A percentile compares a stretch with the other conserved stretches of the same genome.
These are phyloP conservation scores for Antennarius striatus DNA, from an alignment of 2,113 vertebrate species.

Conservation along the genomic window DNA sequence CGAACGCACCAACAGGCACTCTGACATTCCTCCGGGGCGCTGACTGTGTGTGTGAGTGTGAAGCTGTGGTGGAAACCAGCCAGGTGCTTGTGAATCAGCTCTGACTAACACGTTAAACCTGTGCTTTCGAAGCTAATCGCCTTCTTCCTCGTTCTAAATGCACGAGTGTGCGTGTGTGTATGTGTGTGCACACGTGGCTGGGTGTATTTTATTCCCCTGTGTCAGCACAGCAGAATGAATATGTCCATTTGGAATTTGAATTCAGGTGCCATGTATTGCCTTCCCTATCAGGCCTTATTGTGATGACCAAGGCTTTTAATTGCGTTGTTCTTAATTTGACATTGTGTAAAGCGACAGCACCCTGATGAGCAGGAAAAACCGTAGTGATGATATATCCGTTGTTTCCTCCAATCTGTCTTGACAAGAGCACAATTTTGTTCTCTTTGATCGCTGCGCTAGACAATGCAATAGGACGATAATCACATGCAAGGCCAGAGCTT, in stretches of 20 bases:
- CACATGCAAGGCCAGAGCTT: slow-evolving; percentile 51
- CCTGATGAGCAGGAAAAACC: slow-evolving; percentile 51
- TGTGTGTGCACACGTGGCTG: slow-evolving; percentile 18
- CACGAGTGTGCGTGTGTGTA: not conserved
- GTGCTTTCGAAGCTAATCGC: slow-evolving; percentile 57
- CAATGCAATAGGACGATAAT: slow-evolving; percentile 66
- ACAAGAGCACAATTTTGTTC: slow-evolving; percentile 43
- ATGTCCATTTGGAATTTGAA: no score
- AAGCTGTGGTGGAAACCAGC: slow-evolving; percentile 56
- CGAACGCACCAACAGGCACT: slow-evolving; percentile 17
- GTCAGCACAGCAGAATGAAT: slow-evolving; percentile 1
- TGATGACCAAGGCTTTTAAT: slow-evolving; percentile 52
- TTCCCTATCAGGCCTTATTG: slow-evolving; percentile 47
- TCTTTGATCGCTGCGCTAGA: slow-evolving; percentile 59
- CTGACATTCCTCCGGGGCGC: slow-evolving; percentile 47
- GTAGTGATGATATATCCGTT: slow-evolving; percentile 43
- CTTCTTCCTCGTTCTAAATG: slow-evolving; percentile 49
- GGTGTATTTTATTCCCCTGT: not conserved
- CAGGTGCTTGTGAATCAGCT: slow-evolving; percentile 67
- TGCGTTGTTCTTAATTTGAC: slow-evolving; percentile 62
- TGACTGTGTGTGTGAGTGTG: slow-evolving; percentile 49
- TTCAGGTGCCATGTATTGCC: slow-evolving; percentile 1
- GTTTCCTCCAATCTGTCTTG: slow-evolving; percentile 47
- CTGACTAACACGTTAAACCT: slow-evolving; percentile 67
- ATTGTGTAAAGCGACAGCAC: slow-evolving; percentile 56